Conservation (phyloP, 2,888 invertebrate species). For the Volucella inanis region DNA sequence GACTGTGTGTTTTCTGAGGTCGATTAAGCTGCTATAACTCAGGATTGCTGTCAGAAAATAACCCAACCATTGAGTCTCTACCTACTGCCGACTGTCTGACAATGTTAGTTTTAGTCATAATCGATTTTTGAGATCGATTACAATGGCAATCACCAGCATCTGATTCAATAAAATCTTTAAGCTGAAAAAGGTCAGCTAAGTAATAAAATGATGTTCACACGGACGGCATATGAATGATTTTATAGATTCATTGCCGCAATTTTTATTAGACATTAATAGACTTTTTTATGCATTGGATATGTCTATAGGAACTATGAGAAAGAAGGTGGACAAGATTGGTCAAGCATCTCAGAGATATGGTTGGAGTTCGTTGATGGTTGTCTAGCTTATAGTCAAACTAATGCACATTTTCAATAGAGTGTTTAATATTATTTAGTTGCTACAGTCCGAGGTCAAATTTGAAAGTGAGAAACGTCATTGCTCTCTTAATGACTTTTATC, state of each 20-base stretch:
- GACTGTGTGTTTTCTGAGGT: slow-evolving; percentile 43
- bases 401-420: no score
- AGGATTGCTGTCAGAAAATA: slow-evolving; percentile 51
- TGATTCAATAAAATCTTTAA: slow-evolving; percentile 43
- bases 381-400: no score
- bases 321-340: no score
- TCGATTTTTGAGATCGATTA: slow-evolving; percentile 53
- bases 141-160: slow-evolving; percentile 47
- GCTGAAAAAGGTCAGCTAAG: slow-evolving; percentile 20
- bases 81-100: slow-evolving; percentile 8
- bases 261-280: slow-evolving; percentile 17
- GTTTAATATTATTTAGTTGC: no score
- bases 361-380: no score
- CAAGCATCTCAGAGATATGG: no score
- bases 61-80: slow-evolving; percentile 49
- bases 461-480: no score
- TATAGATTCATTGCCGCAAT: neutral
- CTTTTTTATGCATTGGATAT: neutral
- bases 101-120: slow-evolving; percentile 29
- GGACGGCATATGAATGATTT: neutral
- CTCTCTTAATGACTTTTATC: no score
- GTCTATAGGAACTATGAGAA: neutral
- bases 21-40: slow-evolving; percentile 58
- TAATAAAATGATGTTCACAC: slow-evolving; percentile 36
- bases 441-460: no score